Conservation (phyloP, 2,113 vertebrate species). For the Onychostoma macrolepis region DNA sequence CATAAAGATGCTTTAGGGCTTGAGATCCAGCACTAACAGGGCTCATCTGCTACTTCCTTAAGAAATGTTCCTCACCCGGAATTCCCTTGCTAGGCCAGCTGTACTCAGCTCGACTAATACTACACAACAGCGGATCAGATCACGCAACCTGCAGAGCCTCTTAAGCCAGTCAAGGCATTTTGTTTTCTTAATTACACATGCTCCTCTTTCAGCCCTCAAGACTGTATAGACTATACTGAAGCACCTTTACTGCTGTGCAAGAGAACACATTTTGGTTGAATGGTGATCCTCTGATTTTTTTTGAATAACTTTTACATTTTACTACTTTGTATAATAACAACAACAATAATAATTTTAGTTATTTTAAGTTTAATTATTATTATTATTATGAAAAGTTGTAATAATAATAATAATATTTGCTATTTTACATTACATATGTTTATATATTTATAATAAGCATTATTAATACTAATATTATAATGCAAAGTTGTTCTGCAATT, state of each 20-base stretch:
- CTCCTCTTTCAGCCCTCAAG: conserved; percentile 42
- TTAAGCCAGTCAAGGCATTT: conserved; percentile 65
- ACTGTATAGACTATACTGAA: neutral
- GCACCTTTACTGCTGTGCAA: conserved; percentile 8
- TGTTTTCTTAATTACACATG: conserved; percentile 63
- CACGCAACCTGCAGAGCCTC: conserved; percentile 63
- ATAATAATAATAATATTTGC: too few relatives aligned
- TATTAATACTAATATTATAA: neutral
- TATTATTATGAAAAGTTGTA: too few relatives aligned
- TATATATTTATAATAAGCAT: neutral
- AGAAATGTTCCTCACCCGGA: conserved; percentile 56
- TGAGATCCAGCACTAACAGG: conserved; percentile 16
- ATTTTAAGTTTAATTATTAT: too few relatives aligned
- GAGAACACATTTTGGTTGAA: neutral
- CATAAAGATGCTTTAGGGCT: neutral
- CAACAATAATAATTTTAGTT: neutral
- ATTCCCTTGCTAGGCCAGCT: conserved; percentile 61
- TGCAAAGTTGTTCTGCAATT: neutral
- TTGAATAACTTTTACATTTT: neutral
- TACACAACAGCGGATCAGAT: conserved; percentile 63
- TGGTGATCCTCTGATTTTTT: neutral
- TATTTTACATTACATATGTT: too few relatives aligned
- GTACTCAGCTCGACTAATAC: conserved; percentile 54
- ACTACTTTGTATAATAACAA: neutral
- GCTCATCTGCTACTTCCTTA: conserved; percentile 56